These are phyloP conservation scores for Drosophila mimica DNA, from an alignment of 2,888 invertebrate species.

Conservation along the genomic window DNA sequence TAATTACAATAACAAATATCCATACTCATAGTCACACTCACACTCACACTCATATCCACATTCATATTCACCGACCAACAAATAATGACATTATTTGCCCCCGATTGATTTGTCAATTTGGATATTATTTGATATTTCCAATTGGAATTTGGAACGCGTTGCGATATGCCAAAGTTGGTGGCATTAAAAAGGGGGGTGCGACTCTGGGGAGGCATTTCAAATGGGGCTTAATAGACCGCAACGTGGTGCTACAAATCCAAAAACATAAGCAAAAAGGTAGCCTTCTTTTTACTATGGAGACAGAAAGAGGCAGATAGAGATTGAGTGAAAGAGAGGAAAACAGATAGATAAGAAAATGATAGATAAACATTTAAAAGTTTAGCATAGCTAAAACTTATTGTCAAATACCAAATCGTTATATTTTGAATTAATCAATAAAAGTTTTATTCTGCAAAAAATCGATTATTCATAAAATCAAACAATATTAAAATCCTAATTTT, in stretches of 20 bases:
- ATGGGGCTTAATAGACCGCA: conserved; percentile 13
- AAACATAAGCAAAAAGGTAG: background rate
- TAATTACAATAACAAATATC: conserved; percentile 61
- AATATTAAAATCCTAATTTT: background rate
- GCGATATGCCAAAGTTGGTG: conserved; percentile 14
- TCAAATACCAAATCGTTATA: background rate
- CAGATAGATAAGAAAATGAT: background rate
- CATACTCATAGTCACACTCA: background rate
- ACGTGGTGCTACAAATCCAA: conserved; percentile 19
- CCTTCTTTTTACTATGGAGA: background rate
- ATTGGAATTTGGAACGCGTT: conserved; percentile 34
- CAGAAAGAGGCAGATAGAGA: background rate
- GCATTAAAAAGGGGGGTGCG: background rate
- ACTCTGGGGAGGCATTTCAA: background rate
- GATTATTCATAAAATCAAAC: background rate
- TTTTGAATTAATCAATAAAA: background rate
- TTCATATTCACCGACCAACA: conserved; percentile 16
- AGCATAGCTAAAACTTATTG: background rate
- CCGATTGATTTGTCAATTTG: conserved; percentile 80
- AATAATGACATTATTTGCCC: conserved; percentile 71
- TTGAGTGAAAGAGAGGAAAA: background rate
- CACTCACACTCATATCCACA: background rate
- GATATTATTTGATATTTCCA: conserved; percentile 56
- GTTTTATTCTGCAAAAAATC: background rate
- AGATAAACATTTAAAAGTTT: background rate